A percentile compares a stretch with the other conserved stretches of the same genome.
These are phyloP conservation scores for Gavialis gangeticus DNA, from an alignment of 2,113 vertebrate species.

Conservation along the genomic window DNA sequence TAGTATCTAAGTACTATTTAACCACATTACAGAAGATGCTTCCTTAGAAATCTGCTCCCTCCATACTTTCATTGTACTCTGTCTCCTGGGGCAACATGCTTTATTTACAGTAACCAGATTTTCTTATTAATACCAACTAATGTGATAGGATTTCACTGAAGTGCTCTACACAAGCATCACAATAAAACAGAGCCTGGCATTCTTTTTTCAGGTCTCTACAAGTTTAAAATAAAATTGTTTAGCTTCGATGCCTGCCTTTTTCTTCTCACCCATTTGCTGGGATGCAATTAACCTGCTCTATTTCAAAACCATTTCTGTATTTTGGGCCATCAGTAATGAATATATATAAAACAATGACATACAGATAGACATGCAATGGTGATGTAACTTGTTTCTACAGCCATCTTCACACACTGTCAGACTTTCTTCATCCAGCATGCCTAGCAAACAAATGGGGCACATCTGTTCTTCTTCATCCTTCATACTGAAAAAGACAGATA, in stretches of 20 bases:
- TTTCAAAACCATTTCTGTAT: not conserved
- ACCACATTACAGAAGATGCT: too few relatives aligned
- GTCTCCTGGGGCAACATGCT: not conserved
- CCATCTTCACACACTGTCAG: conserved; percentile 91
- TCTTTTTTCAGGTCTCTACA: not conserved
- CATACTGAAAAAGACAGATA: conserved; percentile 76
- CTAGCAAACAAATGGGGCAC: conserved; percentile 92
- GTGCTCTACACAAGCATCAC: not conserved
- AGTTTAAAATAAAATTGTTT: not conserved
- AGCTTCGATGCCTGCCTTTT: not conserved
- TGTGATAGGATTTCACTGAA: not conserved
- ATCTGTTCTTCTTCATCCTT: conserved; percentile 94
- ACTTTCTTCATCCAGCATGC: conserved; percentile 93
- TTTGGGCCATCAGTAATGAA: not conserved
- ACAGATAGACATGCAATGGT: conserved; percentile 97
- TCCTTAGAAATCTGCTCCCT: not conserved
- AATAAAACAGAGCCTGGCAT: not conserved
- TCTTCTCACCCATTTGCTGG: not conserved
- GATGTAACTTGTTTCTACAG: conserved; percentile 92
- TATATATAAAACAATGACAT: conserved; percentile 60
- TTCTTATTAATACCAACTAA: not conserved
- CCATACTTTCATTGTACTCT: not conserved
- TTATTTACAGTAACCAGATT: not conserved
- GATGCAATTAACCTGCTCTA: not conserved
- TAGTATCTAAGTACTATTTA: too few relatives aligned